These are phyloP conservation scores for Coleophora deauratella DNA, from an alignment of 2,888 invertebrate species.

Conservation along the genomic window DNA sequence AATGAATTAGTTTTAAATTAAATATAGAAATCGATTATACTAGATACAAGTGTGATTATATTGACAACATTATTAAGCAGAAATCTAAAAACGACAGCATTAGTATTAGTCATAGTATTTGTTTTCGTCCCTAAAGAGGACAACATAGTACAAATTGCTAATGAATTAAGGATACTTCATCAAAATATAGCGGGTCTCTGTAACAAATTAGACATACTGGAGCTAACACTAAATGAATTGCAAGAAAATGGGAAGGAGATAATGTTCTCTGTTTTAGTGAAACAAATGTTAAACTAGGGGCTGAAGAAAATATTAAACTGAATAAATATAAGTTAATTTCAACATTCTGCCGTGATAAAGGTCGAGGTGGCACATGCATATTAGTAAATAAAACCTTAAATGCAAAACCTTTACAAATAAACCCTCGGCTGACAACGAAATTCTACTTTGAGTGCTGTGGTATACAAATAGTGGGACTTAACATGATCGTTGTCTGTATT, in stretches of 20 bases:
- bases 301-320: conserved; percentile 1
- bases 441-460: conserved; percentile 8
- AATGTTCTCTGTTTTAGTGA: conserved; percentile 6
- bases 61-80: neutral
- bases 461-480: neutral
- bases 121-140: neutral
- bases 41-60: neutral
- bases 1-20: too few species aligned
- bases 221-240: neutral
- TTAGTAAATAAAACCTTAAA: neutral
- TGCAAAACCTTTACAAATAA: neutral
- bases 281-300: conserved; percentile 2
- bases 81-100: neutral
- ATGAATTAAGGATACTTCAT: conserved; percentile 1
- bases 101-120: neutral
- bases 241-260: neutral
- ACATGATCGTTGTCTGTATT: conserved; percentile 2
- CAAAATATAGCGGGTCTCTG: too few species aligned
- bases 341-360: conserved; percentile 3
- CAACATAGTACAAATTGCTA: neutral
- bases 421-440: neutral
- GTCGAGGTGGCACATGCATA: conserved; percentile 4
- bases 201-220: conserved; percentile 5
- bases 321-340: conserved; percentile 2
- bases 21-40: neutral